phyloP scores from a whole-genome alignment of 2,888 invertebrate species.

The Galerucella calmariensis region DNA sequence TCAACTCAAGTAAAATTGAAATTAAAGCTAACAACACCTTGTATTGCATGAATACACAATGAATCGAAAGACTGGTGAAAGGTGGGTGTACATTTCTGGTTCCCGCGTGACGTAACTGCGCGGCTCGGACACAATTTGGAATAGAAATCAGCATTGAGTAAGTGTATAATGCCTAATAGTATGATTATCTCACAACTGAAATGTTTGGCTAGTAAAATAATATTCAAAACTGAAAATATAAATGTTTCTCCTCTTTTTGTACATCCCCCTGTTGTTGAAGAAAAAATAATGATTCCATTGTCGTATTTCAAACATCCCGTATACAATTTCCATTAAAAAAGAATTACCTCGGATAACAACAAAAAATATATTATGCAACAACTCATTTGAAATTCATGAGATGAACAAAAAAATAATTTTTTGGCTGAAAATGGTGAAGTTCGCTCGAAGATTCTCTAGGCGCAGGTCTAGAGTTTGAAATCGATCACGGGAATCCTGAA shows the following conservation, averaged over 20 bases:
- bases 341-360: neutral
- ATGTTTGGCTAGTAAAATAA: too few relatives aligned
- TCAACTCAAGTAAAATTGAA: too few relatives aligned
- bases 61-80: too few relatives aligned
- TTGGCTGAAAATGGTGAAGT: neutral
- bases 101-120: too few relatives aligned
- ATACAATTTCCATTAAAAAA: neutral
- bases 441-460: neutral
- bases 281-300: neutral
- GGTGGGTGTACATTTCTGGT: too few relatives aligned
- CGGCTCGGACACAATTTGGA: too few relatives aligned
- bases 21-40: too few relatives aligned
- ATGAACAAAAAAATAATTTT: neutral
- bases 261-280: neutral
- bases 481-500: slow-evolving; percentile 34
- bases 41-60: too few relatives aligned
- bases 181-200: too few relatives aligned
- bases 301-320: neutral
- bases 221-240: too few relatives aligned
- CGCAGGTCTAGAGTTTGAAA: slow-evolving; percentile 32
- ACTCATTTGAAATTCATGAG: neutral
- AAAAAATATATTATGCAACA: neutral
- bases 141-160: too few relatives aligned
- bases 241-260: neutral
- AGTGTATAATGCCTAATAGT: too few relatives aligned